Percentiles rank a stretch among this genome's conserved stretches.
phyloP scores from a whole-genome alignment of 35 echinoderm and acorn worm species.

The Anneissia japonica region DNA sequence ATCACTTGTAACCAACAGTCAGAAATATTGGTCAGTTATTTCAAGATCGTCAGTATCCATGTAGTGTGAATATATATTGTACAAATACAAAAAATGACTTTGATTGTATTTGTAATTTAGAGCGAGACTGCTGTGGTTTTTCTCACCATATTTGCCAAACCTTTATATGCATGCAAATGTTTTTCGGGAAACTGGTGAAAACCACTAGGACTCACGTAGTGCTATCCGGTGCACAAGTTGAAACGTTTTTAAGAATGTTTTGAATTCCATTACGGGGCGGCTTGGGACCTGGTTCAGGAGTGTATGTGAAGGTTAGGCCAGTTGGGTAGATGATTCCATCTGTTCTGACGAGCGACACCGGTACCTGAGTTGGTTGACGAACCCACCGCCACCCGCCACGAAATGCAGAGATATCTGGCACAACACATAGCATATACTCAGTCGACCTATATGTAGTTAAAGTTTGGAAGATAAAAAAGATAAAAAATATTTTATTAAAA shows the following conservation, averaged over 20 bases:
- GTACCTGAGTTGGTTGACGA: slow-evolving; percentile 79
- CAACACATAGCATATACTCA: slow-evolving; percentile 91
- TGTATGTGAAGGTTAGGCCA: slow-evolving; percentile 91
- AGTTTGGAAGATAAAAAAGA: neutral
- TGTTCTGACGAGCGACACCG: slow-evolving; percentile 73
- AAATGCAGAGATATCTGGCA: slow-evolving; percentile 95
- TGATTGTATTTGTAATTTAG: too few relatives aligned
- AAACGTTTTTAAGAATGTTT: slow-evolving; percentile 16
- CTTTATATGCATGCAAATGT: neutral
- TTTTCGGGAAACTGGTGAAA: neutral
- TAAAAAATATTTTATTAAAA: too few relatives aligned
- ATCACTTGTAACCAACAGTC: too few relatives aligned
- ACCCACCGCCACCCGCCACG: slow-evolving; percentile 70
- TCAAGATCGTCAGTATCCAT: too few relatives aligned
- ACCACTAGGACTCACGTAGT: neutral
- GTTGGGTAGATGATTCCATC: slow-evolving; percentile 99
- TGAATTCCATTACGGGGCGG: slow-evolving; percentile 17
- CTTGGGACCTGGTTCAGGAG: slow-evolving; percentile 73
- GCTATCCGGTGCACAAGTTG: neutral
- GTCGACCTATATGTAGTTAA: slow-evolving; percentile 17
- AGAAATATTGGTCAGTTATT: too few relatives aligned
- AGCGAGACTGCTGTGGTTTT: too few relatives aligned
- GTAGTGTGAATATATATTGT: too few relatives aligned
- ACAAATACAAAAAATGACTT: too few relatives aligned
- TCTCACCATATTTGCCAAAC: neutral